Evolutionary conservation across 2,113 vertebrate genomes (phyloP), one percentile per base, ranked within the genome.

Genomic region (Neolamprologus hecqui): DNA sequence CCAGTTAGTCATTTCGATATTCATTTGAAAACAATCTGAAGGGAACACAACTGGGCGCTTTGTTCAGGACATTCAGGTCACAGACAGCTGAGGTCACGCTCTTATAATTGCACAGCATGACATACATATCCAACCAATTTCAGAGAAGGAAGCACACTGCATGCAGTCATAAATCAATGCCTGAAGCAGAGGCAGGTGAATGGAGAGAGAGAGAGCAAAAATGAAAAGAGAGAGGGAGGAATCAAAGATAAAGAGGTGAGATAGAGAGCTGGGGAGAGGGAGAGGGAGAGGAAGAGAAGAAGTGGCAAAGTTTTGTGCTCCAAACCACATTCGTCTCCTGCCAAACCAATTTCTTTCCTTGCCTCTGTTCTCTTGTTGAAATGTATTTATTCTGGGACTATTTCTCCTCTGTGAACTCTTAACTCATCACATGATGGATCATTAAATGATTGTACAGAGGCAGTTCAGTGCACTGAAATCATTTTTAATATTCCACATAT

Each of bases 41-140:
- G n/a, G 23, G 57, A 93, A 83, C 57, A 9, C 83, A 53, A 70
- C 51, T 54, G 73, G 80, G 55, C 6, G 54, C 89, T 81, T 77
- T 53, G 70, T 90, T 91, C 51, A n/a, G 87, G 92, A 90, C 68
- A 79, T 65, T 89, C 58, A 79, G 90, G 88, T 92, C 85, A 63
- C 82, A 85, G 86, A 90, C 81, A 63, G 85, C 49, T 49, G 90
- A 89, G 89, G 86, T 93, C 92, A 86, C 14, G 58, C 84, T 88
- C 87, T 86, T 81, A 87, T 92, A 93, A 93, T 92, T 94, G 90
- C 65, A 83, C 89, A 82, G 82, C 86, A 77, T 82, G 88, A 90
- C 90, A 91, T 70, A 92, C 91, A 93, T 85, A 93, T 93, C 90
- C 86, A 79, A 40, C 33, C 84, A 88, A 73, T 84, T 90, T 90